Percentiles rank a stretch among this genome's conserved stretches.
These are phyloP conservation scores for Onthophagus taurus DNA, from an alignment of 1,140 invertebrate species.

Conservation along the genomic window DNA sequence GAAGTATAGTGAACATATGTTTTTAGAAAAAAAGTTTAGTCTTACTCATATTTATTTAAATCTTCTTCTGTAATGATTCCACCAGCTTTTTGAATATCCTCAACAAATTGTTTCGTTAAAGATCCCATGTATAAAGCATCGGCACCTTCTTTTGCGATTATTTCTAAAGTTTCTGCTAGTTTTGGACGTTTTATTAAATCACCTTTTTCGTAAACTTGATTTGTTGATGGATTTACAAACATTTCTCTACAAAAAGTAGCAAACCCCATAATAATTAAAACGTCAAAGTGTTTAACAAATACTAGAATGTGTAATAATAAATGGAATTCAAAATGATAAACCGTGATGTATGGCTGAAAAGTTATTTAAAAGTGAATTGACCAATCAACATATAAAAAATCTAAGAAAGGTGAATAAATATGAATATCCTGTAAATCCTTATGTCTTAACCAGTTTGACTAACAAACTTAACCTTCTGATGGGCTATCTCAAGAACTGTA, in stretches of 20 bases:
- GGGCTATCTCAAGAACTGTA: too few relatives aligned
- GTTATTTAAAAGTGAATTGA: too few relatives aligned
- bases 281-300: too few relatives aligned
- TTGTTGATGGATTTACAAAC: constrained; percentile 55
- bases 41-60: constrained; percentile 53
- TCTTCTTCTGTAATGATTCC: constrained; percentile 66
- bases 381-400: too few relatives aligned
- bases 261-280: too few relatives aligned
- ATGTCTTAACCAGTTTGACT: too few relatives aligned
- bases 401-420: too few relatives aligned
- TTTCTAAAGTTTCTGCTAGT: constrained; percentile 63
- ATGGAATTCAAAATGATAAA: too few relatives aligned
- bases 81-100: constrained; percentile 57
- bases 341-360: too few relatives aligned
- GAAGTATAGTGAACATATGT: not conserved
- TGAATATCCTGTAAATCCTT: too few relatives aligned
- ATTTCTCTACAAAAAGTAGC: constrained; percentile 50
- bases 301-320: too few relatives aligned
- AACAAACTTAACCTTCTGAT: too few relatives aligned
- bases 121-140: constrained; percentile 55
- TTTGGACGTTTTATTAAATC: constrained; percentile 59
- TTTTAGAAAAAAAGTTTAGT: constrained; percentile 1
- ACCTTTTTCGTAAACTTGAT: constrained; percentile 51
- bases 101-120: constrained; percentile 52
- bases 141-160: constrained; percentile 56